Evolutionary conservation across 1,140 invertebrate species (phyloP).

Genomic region (Drosophila virilis): DNA sequence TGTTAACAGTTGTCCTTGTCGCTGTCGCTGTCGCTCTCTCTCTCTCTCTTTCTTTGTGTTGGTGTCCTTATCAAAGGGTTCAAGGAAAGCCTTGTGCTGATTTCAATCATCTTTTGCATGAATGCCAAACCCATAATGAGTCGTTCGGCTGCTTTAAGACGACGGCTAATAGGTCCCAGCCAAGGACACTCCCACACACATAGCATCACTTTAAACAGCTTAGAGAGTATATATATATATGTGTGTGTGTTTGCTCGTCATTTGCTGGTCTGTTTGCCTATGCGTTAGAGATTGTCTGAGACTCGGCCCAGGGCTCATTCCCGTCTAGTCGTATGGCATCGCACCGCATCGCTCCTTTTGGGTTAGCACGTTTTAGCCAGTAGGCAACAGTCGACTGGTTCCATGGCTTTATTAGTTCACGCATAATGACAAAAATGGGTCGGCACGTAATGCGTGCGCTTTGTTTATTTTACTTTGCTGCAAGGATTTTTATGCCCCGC

Average conservation of each 20-base stretch:
- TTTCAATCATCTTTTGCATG: constrained; percentile 58
- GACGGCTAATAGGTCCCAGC: constrained; percentile 31
- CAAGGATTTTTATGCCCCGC: constrained; percentile 67
- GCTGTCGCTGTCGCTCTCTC: no score
- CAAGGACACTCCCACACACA: constrained; percentile 3
- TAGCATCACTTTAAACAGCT: constrained; percentile 53
- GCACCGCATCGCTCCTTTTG: constrained; percentile 48
- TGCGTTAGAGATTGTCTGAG: constrained; percentile 35
- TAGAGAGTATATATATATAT: constrained; percentile 32
- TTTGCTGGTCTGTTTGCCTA: constrained; percentile 25
- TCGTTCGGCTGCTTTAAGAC: constrained; percentile 32
- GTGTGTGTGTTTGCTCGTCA: constrained; percentile 15
- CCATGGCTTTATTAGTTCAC: constrained; percentile 75
- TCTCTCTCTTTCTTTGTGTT: no score
- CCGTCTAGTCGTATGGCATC: background rate
- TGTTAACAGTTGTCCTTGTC: constrained; percentile 29
- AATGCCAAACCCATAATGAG: constrained; percentile 49
- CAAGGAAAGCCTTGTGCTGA: constrained; percentile 15
- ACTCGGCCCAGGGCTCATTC: constrained; percentile 25
- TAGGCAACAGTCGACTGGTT: constrained; percentile 51
- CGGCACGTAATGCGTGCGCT: constrained; percentile 76
- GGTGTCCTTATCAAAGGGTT: constrained; percentile 18
- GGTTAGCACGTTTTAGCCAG: constrained; percentile 70
- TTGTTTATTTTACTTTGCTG: constrained; percentile 70
- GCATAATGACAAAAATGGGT: constrained; percentile 79